Evolutionary conservation across 1,140 invertebrate species (phyloP).

Genomic region (Euwallacea fornicatus): DNA sequence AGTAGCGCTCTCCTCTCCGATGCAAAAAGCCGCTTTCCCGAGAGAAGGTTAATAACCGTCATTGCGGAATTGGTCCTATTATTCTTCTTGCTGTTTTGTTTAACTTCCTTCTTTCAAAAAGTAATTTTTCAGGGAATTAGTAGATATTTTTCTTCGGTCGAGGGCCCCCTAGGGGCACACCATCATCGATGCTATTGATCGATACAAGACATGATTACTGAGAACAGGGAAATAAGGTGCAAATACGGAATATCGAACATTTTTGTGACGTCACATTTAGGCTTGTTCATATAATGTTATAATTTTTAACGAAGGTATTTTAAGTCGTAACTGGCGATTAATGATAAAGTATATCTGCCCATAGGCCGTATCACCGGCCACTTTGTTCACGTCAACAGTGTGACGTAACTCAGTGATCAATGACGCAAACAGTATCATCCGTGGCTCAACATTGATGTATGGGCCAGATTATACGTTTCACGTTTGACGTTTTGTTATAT

Average conservation of each 20-base stretch:
- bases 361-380: slow-evolving; percentile 4
- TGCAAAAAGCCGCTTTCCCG: neutral
- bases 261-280: too few species aligned
- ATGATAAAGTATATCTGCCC: neutral
- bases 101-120: slow-evolving; percentile 1
- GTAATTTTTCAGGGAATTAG: neutral
- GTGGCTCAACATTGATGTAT: slow-evolving; percentile 19
- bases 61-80: neutral
- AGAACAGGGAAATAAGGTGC: too few species aligned
- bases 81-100: neutral
- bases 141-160: neutral
- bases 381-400: slow-evolving; percentile 23
- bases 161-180: neutral
- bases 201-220: too few species aligned
- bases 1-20: neutral
- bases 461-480: slow-evolving; percentile 15
- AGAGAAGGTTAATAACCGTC: slow-evolving; percentile 5
- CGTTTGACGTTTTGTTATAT: slow-evolving; percentile 11
- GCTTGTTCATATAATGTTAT: too few species aligned
- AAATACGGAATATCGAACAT: too few species aligned
- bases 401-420: slow-evolving; percentile 16
- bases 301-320: too few species aligned
- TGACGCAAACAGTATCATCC: slow-evolving; percentile 19
- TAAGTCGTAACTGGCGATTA: neutral
- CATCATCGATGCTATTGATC: too few species aligned